A percentile compares a stretch with the other conserved stretches of the same genome.
Conservation (phyloP, 2,888 invertebrate species). For the Drosophila infuscata region DNA sequence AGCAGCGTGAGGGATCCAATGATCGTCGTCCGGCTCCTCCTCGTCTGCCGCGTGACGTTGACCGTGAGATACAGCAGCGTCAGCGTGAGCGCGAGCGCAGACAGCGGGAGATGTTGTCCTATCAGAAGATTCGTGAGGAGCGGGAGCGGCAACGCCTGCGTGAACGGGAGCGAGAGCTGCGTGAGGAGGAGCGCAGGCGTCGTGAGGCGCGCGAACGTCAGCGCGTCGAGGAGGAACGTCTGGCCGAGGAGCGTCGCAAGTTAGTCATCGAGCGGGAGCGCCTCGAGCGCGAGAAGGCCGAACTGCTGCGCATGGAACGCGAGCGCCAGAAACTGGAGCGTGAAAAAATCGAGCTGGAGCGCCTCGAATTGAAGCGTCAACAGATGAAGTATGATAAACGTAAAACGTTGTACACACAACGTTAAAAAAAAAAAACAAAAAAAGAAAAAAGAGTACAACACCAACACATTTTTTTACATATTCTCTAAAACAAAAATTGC, state of each 20-base stretch:
- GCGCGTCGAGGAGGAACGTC: slow-evolving; percentile 92
- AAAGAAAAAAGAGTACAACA: slow-evolving; percentile 39
- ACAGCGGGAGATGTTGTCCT: slow-evolving; percentile 89
- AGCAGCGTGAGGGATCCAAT: slow-evolving; percentile 58
- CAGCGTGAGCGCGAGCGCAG: slow-evolving; percentile 82
- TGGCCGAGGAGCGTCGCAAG: slow-evolving; percentile 93
- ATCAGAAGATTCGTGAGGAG: slow-evolving; percentile 92
- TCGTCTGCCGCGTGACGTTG: slow-evolving; percentile 71
- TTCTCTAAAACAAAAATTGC: slow-evolving; percentile 50
- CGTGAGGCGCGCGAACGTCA: slow-evolving; percentile 93
- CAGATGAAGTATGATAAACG: slow-evolving; percentile 88
- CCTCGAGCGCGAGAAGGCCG: slow-evolving; percentile 94
- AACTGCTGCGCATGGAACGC: slow-evolving; percentile 92
- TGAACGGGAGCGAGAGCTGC: slow-evolving; percentile 92
- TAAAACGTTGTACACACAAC: slow-evolving; percentile 62
- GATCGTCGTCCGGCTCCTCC: slow-evolving; percentile 61
- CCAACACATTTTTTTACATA: slow-evolving; percentile 64
- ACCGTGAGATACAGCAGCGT: slow-evolving; percentile 80
- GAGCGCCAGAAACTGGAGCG: slow-evolving; percentile 92
- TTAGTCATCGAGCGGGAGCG: slow-evolving; percentile 93
- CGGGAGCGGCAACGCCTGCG: slow-evolving; percentile 92
- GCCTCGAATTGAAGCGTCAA: slow-evolving; percentile 93
- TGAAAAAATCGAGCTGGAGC: slow-evolving; percentile 91
- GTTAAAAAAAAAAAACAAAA: slow-evolving; percentile 50
- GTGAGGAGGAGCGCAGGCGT: slow-evolving; percentile 91